Conservation (phyloP, 2,888 invertebrate species). For the Agrilus mali region DNA sequence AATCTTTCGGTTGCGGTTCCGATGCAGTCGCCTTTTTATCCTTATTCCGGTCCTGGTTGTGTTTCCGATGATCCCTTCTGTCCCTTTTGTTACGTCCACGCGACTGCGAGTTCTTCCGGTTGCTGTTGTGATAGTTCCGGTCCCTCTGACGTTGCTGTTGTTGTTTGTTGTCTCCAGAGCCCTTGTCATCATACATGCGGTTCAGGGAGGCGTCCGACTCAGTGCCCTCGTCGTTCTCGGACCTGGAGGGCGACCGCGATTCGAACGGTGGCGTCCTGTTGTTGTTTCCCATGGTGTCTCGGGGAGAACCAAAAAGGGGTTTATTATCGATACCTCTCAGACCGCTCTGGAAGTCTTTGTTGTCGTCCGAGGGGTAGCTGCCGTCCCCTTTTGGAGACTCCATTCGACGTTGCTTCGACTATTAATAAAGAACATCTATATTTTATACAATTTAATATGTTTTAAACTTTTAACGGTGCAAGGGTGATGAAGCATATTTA, state of each 20-base stretch:
- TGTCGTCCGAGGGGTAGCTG: conserved; percentile 42
- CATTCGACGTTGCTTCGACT: conserved; percentile 41
- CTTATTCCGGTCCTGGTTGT: conserved; percentile 14
- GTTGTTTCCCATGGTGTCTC: too few species aligned
- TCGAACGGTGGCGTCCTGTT: not conserved
- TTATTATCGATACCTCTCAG: conserved; percentile 41
- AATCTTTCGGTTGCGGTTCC: conserved; percentile 44
- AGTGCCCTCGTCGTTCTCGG: conserved; percentile 37
- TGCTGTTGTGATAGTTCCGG: conserved; percentile 10
- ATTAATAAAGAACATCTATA: conserved; percentile 1
- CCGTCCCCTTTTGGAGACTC: conserved; percentile 34
- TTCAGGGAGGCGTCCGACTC: conserved; percentile 41
- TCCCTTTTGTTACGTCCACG: conserved; percentile 8
- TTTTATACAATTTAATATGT: not conserved
- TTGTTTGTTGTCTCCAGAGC: conserved; percentile 4
- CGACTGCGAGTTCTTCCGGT: conserved; percentile 5
- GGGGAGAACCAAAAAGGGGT: too few species aligned
- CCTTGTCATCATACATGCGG: conserved; percentile 15
- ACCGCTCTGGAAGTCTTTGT: conserved; percentile 71
- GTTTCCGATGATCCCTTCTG: conserved; percentile 6
- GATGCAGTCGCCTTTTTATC: conserved; percentile 28
- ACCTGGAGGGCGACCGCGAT: conserved; percentile 20
- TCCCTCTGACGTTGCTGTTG: conserved; percentile 5
- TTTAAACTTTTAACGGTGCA: too few species aligned
- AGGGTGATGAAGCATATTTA: too few species aligned